Evolutionary conservation across 2,113 vertebrate species (phyloP), one percentile per base, ranked within the genome.

Genomic region (Zosterops japonicus): DNA sequence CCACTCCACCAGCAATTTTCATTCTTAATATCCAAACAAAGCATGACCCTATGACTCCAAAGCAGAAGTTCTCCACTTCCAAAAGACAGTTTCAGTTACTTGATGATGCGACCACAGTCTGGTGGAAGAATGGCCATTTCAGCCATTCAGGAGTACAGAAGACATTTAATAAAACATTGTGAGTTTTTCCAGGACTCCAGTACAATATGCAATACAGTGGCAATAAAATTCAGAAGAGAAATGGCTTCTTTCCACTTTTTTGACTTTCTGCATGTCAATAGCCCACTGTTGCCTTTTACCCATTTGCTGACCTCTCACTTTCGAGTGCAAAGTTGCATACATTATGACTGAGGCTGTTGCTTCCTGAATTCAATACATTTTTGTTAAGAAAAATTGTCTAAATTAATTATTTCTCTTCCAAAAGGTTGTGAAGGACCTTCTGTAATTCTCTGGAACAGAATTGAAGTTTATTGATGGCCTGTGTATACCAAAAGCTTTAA

Each of bases 241-340:
- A 52, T 17, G 4, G 20, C 6, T 85, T 82, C n/a, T 52, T 39
- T 42, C 18, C 35, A 36, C 8, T 23, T 67, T 52, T 75, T 55
- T 5, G 0, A 39, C 22, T 65, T 92, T 41, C 36, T 65, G 12
- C 12, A 33, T 9, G 16, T 41, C 42, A 61, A 0, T 6, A 17
- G 29, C 15, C 31, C 42, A 50, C 2, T 67, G 15, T 24, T 83
- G 41, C 53, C 36, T 87, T 74, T 56, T 25, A 69, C 8, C 9
- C 14, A 49, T 14, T 53, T 89, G 29, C 35, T 7, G 4, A 20
- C 27, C 39, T 24, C 15, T 60, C 35, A 42, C 27, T 64, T 46
- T 36, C 0, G 0, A 79, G 9, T 8, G 17, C 15, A 16, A 53
- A 75, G 28, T 25, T 52, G 16, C 1, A 2, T 5, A 29, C 6